Evolutionary conservation across 2,113 vertebrate species (phyloP), one percentile per base, ranked within the genome.

Genomic region (Empidonax alnorum): DNA sequence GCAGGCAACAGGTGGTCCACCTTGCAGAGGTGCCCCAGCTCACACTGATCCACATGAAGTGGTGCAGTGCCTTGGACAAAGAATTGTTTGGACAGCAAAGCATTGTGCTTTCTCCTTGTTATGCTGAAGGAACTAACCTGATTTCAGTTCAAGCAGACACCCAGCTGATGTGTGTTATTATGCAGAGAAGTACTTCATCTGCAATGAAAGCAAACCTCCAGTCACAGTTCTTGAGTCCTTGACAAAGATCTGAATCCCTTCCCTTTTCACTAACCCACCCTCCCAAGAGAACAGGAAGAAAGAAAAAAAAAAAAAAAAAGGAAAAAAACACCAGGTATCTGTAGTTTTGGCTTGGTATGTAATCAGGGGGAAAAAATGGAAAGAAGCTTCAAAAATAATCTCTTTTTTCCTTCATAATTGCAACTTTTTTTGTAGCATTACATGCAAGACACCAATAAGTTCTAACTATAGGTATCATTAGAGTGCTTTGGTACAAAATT

Each of bases 391-490:
- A 73, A 69, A 86, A 86, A 44, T 35, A 33, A 15, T 39, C 2
- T 41, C n/a, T 12, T 46, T 27, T 52, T 77, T 59, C 58, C 41
- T 65, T 47, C 55, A 44, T 47, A 79, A 69, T 80, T 94, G 39
- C 49, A 73, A 37, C 55, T 89, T 84, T 6, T 33, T 92, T 77
- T 81, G 52, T 66, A 58, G 73, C 62, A 75, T 84, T 85, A 53
- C 37, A 44, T 41, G 27, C 33, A 83, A 82, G 74, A 76, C 88
- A 10, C 44, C 78, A 90, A 10, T 33, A 41, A 90, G 46, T 88
- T 92, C 82, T 83, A 76, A 90, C 67, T 83, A 73, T 49, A 91
- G 49, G 75, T 84, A 94, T 22, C 47, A 53, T 67, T 66, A 84
- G 39, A 84, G 52, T 73, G 46, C 46, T 92, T 85, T 82, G 46